phyloP scores from a whole-genome alignment of 2,797 vertebrate genomes.

The Esox masquinongy region DNA sequence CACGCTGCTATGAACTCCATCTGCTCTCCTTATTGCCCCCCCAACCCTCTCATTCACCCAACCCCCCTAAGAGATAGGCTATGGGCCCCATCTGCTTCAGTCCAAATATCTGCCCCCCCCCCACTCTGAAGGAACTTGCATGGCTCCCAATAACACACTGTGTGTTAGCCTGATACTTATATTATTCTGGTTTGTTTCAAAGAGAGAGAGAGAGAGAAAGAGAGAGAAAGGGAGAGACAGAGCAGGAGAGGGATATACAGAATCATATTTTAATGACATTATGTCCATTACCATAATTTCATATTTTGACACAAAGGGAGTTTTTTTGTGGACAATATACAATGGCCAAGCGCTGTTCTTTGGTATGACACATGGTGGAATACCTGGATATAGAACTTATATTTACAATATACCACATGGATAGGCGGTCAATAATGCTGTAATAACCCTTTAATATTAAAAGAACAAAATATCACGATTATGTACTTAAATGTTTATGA shows the following conservation, averaged over 20 bases:
- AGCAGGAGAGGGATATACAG: not conserved
- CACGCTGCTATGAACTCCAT: constrained; percentile 8
- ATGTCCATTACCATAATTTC: too few species aligned
- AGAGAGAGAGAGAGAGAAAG: too few species aligned
- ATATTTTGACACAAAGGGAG: too few species aligned
- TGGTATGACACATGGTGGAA: too few species aligned
- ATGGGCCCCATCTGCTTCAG: not conserved
- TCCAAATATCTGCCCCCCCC: not conserved
- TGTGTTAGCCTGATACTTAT: not conserved
- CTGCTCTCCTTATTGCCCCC: constrained; percentile 2
- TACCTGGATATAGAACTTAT: too few species aligned
- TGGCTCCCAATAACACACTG: not conserved
- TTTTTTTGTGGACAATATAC: too few species aligned
- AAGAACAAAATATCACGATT: too few species aligned
- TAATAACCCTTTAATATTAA: not conserved
- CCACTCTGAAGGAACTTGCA: not conserved
- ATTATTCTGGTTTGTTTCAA: not conserved
- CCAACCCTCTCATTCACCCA: not conserved
- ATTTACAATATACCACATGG: not conserved
- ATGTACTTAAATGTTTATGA: too few species aligned
- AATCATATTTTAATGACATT: not conserved
- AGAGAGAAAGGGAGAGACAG: not conserved
- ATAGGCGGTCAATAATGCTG: not conserved
- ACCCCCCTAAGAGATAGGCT: not conserved
- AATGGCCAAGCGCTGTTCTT: too few species aligned